Evolutionary conservation across 2,888 invertebrate species (phyloP).

Genomic region (Acanthosepion lycidas): DNA sequence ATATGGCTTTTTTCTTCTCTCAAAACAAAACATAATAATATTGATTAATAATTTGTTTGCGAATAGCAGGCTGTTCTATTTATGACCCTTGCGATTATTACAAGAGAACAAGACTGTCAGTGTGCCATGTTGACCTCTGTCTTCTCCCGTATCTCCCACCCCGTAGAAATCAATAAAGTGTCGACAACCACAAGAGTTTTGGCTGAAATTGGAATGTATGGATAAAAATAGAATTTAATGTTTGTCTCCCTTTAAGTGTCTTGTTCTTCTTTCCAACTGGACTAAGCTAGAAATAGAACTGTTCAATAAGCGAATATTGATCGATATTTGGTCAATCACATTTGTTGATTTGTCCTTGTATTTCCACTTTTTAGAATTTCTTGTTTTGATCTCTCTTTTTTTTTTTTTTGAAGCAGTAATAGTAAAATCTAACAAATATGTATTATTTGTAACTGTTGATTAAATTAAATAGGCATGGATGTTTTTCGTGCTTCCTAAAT

Average conservation of each 20-base stretch:
- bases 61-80: background rate
- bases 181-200: background rate
- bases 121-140: background rate
- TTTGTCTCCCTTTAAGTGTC: background rate
- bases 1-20: background rate
- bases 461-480: too few species aligned
- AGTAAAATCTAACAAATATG: too few species aligned
- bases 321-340: too few species aligned
- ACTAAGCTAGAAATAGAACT: background rate
- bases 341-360: too few species aligned
- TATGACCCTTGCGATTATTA: background rate
- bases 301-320: background rate
- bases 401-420: too few species aligned
- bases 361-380: too few species aligned
- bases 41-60: background rate
- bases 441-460: too few species aligned
- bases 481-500: too few species aligned
- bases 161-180: background rate
- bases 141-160: background rate
- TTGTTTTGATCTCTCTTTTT: too few species aligned
- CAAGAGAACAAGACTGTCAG: background rate
- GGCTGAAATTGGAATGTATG: background rate
- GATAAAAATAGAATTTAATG: background rate
- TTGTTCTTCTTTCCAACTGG: background rate
- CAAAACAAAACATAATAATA: background rate